These are phyloP conservation scores for Mohoua ochrocephala DNA, from an alignment of 2,113 vertebrate genomes.

Conservation along the genomic window DNA sequence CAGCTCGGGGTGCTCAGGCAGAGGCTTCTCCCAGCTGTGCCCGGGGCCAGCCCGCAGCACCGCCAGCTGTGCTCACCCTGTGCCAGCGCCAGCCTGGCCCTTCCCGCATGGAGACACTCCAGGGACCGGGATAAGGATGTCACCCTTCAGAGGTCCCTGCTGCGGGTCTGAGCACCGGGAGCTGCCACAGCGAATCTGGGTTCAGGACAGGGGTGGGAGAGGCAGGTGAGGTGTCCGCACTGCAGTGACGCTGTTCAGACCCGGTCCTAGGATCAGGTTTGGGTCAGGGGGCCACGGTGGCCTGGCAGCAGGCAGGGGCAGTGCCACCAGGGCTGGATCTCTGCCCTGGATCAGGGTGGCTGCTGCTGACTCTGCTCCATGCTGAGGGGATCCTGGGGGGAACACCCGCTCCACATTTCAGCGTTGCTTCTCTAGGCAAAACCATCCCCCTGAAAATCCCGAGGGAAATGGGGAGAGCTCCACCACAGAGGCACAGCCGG, in stretches of 20 bases:
- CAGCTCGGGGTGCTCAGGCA: background rate
- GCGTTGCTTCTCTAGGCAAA: background rate
- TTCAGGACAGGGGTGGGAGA: background rate
- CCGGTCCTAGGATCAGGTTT: accelerated
- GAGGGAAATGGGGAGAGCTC: background rate
- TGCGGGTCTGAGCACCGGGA: background rate
- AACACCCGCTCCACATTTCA: background rate
- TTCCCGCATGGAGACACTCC: accelerated
- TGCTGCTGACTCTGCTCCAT: background rate
- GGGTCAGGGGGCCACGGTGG: accelerated
- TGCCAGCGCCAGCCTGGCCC: background rate
- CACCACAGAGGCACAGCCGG: accelerated
- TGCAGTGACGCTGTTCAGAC: accelerated
- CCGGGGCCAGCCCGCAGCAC: background rate
- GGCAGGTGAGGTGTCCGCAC: background rate
- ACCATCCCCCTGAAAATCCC: background rate
- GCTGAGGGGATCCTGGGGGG: background rate
- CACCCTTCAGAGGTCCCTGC: background rate
- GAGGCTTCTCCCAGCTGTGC: background rate
- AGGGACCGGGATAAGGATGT: accelerated
- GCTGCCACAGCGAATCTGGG: accelerated
- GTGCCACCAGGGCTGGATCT: accelerated
- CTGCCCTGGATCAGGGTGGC: background rate
- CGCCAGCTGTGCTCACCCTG: background rate
- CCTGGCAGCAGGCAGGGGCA: background rate